A percentile compares a stretch with the other conserved stretches of the same genome.
These are phyloP conservation scores for Decapterus maruadsi DNA, from an alignment of 2,797 vertebrate species.

Conservation along the genomic window DNA sequence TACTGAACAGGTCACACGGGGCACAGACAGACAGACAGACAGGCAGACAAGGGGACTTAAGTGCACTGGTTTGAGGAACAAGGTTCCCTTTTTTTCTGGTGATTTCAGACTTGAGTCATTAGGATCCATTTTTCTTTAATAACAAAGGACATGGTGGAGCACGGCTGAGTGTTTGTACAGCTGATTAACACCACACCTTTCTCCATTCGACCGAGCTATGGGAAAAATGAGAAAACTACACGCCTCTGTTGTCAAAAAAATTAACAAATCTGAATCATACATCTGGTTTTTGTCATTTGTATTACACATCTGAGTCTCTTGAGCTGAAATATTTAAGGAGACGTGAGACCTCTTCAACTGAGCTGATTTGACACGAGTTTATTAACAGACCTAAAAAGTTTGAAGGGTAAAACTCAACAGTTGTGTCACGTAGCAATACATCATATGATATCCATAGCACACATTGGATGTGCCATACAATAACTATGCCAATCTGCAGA, in stretches of 20 bases:
- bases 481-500: neutral
- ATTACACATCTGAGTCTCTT: constrained; percentile 12
- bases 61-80: constrained; percentile 69
- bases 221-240: constrained; percentile 38
- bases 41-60: constrained; percentile 58
- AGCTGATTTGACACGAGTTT: constrained; percentile 23
- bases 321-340: constrained; percentile 7
- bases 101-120: constrained; percentile 81
- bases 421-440: neutral
- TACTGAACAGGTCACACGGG: constrained; percentile 67
- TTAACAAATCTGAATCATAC: constrained; percentile 1
- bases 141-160: constrained; percentile 72
- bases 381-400: constrained; percentile 4
- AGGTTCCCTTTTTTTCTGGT: constrained; percentile 68
- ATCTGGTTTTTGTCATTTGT: constrained; percentile 25
- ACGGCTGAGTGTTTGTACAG: constrained; percentile 81
- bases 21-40: constrained; percentile 64
- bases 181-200: constrained; percentile 75
- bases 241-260: constrained; percentile 10
- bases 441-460: constrained; percentile 1
- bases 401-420: neutral
- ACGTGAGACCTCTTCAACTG: neutral
- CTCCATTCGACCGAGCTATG: constrained; percentile 27
- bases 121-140: constrained; percentile 84
- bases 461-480: neutral